Percentiles rank a stretch among this genome's conserved stretches.
Conservation (phyloP, 1,140 invertebrate species). For the Drosophila lacertosa region DNA sequence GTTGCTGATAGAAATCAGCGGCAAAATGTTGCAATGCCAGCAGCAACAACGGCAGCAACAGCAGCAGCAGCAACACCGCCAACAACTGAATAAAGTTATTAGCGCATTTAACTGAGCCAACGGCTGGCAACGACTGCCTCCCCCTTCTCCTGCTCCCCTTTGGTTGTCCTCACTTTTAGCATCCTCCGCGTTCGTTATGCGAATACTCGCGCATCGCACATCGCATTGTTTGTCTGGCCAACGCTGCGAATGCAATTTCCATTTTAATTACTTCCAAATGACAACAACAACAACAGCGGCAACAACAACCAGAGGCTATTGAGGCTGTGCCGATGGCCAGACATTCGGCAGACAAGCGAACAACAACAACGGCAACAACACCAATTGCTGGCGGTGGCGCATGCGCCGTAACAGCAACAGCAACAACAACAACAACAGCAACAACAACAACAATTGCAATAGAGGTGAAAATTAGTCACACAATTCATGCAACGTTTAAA, state of each 20-base stretch:
- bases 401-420: slow-evolving; percentile 53
- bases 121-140: slow-evolving; percentile 51
- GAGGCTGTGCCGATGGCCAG: slow-evolving; percentile 42
- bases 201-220: slow-evolving; percentile 35
- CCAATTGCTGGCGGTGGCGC: slow-evolving; percentile 50
- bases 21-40: slow-evolving; percentile 77
- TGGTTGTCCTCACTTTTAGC: slow-evolving; percentile 28
- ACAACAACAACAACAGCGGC: slow-evolving; percentile 40
- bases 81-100: slow-evolving; percentile 79
- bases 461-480: slow-evolving; percentile 67
- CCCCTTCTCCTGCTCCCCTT: slow-evolving; percentile 7
- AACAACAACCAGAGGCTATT: slow-evolving; percentile 12
- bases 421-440: slow-evolving; percentile 35
- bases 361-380: slow-evolving; percentile 28
- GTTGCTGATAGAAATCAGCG: slow-evolving; percentile 66
- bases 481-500: slow-evolving; percentile 67
- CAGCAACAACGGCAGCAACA: slow-evolving; percentile 45
- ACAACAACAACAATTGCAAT: slow-evolving; percentile 16
- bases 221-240: slow-evolving; percentile 45
- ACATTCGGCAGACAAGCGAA: slow-evolving; percentile 63
- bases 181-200: slow-evolving; percentile 35
- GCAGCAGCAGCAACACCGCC: slow-evolving; percentile 30
- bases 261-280: slow-evolving; percentile 78
- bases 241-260: slow-evolving; percentile 79
- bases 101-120: slow-evolving; percentile 77